Evolutionary conservation across 2,113 vertebrate species (phyloP).

Genomic region (Ochotona princeps): DNA sequence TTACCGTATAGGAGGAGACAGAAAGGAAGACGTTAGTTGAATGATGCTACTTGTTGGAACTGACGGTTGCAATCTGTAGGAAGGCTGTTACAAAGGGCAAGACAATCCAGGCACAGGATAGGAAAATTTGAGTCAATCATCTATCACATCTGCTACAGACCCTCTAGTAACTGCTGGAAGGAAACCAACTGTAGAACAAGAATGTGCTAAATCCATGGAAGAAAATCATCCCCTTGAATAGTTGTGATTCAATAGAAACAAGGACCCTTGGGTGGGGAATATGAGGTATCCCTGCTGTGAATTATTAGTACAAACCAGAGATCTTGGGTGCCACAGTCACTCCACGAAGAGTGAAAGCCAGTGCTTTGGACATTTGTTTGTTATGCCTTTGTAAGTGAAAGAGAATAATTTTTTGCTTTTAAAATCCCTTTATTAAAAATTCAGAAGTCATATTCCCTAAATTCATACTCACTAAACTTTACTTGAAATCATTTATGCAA

Average conservation of each 20-base stretch:
- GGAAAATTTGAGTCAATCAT: neutral
- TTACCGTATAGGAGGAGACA: neutral
- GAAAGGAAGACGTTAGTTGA: neutral
- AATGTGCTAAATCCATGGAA: neutral
- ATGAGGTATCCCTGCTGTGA: neutral
- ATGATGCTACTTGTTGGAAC: neutral
- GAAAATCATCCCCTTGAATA: neutral
- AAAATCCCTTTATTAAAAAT: neutral
- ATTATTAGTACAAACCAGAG: neutral
- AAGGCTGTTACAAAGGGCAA: neutral
- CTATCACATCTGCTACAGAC: neutral
- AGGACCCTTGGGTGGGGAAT: neutral
- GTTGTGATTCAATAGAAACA: neutral
- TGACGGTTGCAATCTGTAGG: neutral
- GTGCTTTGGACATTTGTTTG: neutral
- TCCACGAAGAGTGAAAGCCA: neutral
- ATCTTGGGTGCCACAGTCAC: neutral
- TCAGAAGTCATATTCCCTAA: neutral
- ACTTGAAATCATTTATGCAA: neutral
- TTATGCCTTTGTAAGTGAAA: neutral
- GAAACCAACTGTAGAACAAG: constrained; percentile 11
- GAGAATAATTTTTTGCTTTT: neutral
- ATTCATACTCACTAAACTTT: neutral
- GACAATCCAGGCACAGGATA: neutral
- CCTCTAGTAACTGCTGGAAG: neutral